Conservation (phyloP, 2,888 invertebrate genomes). For the Drosophila barbarae region DNA sequence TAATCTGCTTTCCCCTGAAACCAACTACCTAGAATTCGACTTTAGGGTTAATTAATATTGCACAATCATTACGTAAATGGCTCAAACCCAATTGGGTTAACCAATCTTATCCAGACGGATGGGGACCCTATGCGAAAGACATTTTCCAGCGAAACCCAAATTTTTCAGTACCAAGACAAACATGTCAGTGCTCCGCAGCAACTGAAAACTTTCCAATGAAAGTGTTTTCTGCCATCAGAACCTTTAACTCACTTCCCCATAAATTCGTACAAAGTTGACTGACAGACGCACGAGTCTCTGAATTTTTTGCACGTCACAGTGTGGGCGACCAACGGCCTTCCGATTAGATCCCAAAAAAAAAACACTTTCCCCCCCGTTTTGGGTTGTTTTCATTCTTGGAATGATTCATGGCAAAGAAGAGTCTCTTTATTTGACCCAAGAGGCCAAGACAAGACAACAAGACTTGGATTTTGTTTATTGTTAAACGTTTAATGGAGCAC, state of each 20-base stretch:
- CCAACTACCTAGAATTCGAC: neutral
- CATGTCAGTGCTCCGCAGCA: slow-evolving; percentile 20
- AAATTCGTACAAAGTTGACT: slow-evolving; percentile 65
- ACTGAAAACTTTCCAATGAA: slow-evolving; percentile 62
- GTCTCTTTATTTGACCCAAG: slow-evolving; percentile 56
- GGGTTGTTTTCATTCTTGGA: slow-evolving; percentile 18
- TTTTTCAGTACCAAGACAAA: slow-evolving; percentile 31
- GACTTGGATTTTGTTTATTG: slow-evolving; percentile 20
- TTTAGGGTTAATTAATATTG: neutral
- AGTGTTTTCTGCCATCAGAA: slow-evolving; percentile 35
- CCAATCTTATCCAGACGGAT: slow-evolving; percentile 14
- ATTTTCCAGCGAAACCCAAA: slow-evolving; percentile 43
- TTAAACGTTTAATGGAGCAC: slow-evolving; percentile 46
- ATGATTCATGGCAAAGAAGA: slow-evolving; percentile 25
- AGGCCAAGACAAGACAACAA: slow-evolving; percentile 46
- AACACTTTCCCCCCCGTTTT: slow-evolving; percentile 51
- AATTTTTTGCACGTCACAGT: slow-evolving; percentile 63
- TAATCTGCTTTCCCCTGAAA: neutral
- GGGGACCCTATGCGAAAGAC: slow-evolving; percentile 27
- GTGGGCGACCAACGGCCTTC: slow-evolving; percentile 35
- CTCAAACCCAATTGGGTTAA: slow-evolving; percentile 10
- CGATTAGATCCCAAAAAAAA: slow-evolving; percentile 38
- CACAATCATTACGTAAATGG: slow-evolving; percentile 18
- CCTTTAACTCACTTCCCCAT: slow-evolving; percentile 47
- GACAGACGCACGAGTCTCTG: slow-evolving; percentile 45